Conservation (phyloP, 2,888 invertebrate genomes). For the Balanococcus diminutus region DNA sequence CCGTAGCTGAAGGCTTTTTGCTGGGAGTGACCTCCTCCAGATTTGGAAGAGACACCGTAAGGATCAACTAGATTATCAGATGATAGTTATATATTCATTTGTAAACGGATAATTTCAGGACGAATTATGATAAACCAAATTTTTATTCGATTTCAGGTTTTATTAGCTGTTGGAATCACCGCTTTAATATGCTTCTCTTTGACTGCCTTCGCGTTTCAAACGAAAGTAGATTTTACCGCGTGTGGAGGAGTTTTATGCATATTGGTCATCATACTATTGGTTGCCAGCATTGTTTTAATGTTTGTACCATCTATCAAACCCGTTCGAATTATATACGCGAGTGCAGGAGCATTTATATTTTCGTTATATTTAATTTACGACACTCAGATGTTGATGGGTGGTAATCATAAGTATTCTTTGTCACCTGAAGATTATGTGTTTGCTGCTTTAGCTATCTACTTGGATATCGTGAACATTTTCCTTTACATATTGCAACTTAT, state of each 20-base stretch:
- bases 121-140: neutral
- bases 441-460: slow-evolving; percentile 59
- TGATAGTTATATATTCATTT: slow-evolving; percentile 61
- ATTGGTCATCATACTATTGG: slow-evolving; percentile 74
- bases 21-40: slow-evolving; percentile 74
- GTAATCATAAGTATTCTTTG: slow-evolving; percentile 85
- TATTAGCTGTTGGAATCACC: slow-evolving; percentile 92
- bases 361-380: slow-evolving; percentile 90
- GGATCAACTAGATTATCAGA: too few species aligned
- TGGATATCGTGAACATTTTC: slow-evolving; percentile 59
- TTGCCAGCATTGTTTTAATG: slow-evolving; percentile 79
- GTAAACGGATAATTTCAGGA: too few species aligned
- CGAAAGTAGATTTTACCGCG: slow-evolving; percentile 83
- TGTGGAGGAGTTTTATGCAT: slow-evolving; percentile 80
- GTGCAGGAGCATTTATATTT: slow-evolving; percentile 85
- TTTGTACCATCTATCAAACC: slow-evolving; percentile 63
- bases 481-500: slow-evolving; percentile 58
- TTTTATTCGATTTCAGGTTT: slow-evolving; percentile 65
- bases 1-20: slow-evolving; percentile 80
- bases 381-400: slow-evolving; percentile 89
- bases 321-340: slow-evolving; percentile 75
- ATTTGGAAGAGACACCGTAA: too few species aligned
- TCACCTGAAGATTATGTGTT: slow-evolving; percentile 87
- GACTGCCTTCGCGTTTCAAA: slow-evolving; percentile 92
- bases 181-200: slow-evolving; percentile 82